Conservation (phyloP, 2,888 invertebrate species). For the Gnatocerus cornutus region DNA sequence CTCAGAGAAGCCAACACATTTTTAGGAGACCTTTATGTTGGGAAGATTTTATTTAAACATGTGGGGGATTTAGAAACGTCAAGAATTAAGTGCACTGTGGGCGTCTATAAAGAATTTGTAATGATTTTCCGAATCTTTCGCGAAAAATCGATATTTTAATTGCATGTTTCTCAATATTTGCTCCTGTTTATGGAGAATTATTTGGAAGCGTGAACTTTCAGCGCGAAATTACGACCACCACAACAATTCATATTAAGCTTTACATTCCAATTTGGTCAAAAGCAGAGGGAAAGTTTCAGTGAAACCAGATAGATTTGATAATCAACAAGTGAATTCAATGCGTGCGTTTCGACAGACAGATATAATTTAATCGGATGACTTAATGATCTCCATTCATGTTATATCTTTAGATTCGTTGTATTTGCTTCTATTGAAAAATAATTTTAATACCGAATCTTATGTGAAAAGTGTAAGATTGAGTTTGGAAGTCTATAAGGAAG, state of each 20-base stretch:
- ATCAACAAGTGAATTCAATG: conserved; percentile 10
- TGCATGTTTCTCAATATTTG: too few relatives aligned
- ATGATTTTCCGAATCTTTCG: too few relatives aligned
- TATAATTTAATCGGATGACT: conserved; percentile 1
- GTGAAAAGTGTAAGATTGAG: too few relatives aligned
- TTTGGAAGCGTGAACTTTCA: background rate
- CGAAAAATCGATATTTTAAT: too few relatives aligned
- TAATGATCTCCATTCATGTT: conserved; percentile 1
- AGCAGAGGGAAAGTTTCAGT: background rate
- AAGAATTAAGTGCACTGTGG: too few relatives aligned
- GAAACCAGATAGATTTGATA: background rate
- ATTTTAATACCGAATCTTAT: too few relatives aligned
- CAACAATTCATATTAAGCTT: background rate
- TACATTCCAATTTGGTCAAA: conserved; percentile 7
- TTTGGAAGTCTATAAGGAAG: background rate
- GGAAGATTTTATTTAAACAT: too few relatives aligned
- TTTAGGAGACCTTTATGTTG: background rate
- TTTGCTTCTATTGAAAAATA: too few relatives aligned
- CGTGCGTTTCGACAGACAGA: conserved; percentile 1
- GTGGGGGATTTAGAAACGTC: too few relatives aligned
- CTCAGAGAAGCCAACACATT: background rate
- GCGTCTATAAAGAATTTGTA: too few relatives aligned
- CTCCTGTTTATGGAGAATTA: too few relatives aligned
- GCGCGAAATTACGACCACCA: background rate
- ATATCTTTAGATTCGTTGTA: background rate